Conservation (phyloP, 2,888 invertebrate genomes). For the Limnephilus rhombicus region DNA sequence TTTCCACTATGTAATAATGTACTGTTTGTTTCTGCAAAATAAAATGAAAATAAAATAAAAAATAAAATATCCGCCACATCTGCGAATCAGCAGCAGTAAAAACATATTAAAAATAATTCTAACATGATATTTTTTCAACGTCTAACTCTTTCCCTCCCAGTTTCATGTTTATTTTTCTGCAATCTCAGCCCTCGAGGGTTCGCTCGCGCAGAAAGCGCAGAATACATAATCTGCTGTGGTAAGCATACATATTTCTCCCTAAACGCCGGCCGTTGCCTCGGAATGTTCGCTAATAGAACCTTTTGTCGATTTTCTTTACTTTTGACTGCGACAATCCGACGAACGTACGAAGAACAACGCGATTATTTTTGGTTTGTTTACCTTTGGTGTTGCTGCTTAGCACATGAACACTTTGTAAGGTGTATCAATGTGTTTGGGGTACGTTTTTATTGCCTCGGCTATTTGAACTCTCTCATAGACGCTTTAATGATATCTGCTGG, state of each 20-base stretch:
- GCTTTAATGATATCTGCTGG: neutral
- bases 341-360: neutral
- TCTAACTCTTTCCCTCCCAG: neutral
- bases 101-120: neutral
- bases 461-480: neutral
- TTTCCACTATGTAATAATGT: no score
- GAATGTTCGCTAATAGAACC: neutral
- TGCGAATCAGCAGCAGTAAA: no score
- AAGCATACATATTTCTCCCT: neutral
- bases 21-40: no score
- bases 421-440: neutral
- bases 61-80: no score
- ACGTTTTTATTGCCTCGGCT: neutral
- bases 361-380: neutral
- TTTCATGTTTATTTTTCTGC: neutral
- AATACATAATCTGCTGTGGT: neutral
- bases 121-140: neutral
- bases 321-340: neutral
- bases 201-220: neutral
- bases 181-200: constrained; percentile 10
- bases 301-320: neutral
- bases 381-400: neutral
- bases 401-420: neutral
- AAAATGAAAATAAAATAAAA: no score
- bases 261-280: neutral